Conservation (phyloP, 2,113 vertebrate species). For the Brienomyrus longianalis region DNA sequence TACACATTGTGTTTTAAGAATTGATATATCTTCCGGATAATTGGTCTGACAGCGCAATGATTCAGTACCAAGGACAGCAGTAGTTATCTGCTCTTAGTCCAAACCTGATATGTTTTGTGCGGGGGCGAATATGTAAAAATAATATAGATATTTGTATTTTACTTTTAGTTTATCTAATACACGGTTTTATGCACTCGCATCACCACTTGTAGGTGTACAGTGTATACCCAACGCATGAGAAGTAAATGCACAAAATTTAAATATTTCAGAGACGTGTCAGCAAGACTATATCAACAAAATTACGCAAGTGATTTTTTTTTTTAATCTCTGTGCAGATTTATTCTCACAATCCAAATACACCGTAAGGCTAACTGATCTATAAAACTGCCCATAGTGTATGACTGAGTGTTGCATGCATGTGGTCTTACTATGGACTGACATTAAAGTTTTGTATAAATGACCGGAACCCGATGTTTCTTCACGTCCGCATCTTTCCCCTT, state of each 20-base stretch:
- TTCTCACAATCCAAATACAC: background rate
- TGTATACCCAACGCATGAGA: background rate
- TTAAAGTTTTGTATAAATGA: background rate
- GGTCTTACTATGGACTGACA: background rate
- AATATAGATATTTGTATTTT: background rate
- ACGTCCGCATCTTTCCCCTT: slow-evolving; percentile 8
- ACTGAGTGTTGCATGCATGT: background rate
- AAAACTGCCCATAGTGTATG: background rate
- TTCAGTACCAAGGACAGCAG: slow-evolving; percentile 62
- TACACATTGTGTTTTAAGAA: background rate
- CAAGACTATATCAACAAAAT: background rate
- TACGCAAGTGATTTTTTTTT: background rate
- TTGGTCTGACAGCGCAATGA: background rate
- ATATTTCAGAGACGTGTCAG: background rate
- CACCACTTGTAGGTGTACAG: background rate
- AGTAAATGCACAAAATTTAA: background rate
- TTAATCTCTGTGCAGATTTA: background rate
- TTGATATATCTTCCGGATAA: background rate
- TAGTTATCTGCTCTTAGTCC: background rate
- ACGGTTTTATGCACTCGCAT: background rate
- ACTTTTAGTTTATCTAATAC: background rate
- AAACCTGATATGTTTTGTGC: background rate
- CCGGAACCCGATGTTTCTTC: background rate
- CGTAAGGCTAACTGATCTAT: background rate
- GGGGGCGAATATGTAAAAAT: background rate